phyloP scores from a whole-genome alignment of 1,140 invertebrate species.

The Drosophila neocordata region DNA sequence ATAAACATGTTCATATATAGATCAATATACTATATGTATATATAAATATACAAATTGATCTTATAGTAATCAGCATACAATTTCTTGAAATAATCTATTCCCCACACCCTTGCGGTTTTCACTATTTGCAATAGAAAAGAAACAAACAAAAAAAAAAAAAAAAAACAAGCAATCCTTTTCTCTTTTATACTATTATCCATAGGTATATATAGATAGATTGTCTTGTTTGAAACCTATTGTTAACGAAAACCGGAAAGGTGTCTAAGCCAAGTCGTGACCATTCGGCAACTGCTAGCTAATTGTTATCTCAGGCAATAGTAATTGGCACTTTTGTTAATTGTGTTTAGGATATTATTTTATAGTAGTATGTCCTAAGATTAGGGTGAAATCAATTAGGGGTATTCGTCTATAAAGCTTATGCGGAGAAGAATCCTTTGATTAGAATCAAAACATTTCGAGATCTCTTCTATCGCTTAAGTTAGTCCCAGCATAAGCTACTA shows the following conservation, averaged over 20 bases:
- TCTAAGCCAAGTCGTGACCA: not conserved
- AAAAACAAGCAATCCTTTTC: too few species aligned
- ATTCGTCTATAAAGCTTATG: not conserved
- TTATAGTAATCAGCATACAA: not conserved
- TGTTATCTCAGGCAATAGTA: conserved; percentile 64
- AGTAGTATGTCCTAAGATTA: conserved; percentile 13
- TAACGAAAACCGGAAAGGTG: conserved; percentile 1
- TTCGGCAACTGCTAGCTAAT: conserved; percentile 18
- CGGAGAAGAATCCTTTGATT: not conserved
- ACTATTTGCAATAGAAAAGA: not conserved
- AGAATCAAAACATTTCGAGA: not conserved
- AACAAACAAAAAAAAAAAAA: too few species aligned
- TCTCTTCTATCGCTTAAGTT: not conserved
- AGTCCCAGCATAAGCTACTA: not conserved
- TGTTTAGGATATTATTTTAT: conserved; percentile 28
- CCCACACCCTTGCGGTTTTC: not conserved
- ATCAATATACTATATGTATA: too few species aligned
- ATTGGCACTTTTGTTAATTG: conserved; percentile 72
- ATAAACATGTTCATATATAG: not conserved
- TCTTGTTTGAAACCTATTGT: not conserved
- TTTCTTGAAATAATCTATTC: not conserved
- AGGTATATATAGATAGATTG: too few species aligned
- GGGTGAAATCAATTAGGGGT: conserved; percentile 7
- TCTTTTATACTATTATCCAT: too few species aligned
- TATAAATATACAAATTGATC: not conserved